Percentiles rank a stretch among this genome's conserved stretches.
These are phyloP conservation scores for Enteromius treurensis DNA, from an alignment of 2,797 vertebrate species.

Conservation along the genomic window DNA sequence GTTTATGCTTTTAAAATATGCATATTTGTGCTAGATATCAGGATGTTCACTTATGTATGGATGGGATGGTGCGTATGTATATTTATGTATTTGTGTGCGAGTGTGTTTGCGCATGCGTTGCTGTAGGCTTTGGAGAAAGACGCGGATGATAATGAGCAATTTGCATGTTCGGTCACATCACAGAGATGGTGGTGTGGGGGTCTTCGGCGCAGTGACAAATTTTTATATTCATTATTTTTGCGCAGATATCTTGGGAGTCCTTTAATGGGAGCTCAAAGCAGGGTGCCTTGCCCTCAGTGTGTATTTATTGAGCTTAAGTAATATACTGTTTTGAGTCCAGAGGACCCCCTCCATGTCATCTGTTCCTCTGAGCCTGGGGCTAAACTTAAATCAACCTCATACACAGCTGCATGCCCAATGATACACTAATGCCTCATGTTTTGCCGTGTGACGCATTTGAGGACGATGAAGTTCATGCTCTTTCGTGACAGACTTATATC, in stretches of 20 bases:
- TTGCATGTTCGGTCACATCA: slow-evolving; percentile 64
- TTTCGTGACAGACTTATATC: slow-evolving; percentile 2
- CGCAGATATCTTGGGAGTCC: slow-evolving; percentile 47
- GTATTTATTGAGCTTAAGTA: slow-evolving; percentile 61
- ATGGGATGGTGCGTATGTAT: slow-evolving; percentile 25
- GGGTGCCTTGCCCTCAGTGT: slow-evolving; percentile 43
- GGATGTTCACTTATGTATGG: background rate
- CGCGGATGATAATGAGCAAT: slow-evolving; percentile 60
- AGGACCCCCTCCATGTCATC: slow-evolving; percentile 52
- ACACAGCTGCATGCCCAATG: slow-evolving; percentile 53
- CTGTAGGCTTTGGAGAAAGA: slow-evolving; percentile 39
- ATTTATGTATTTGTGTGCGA: slow-evolving; percentile 27
- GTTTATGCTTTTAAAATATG: background rate
- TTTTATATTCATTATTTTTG: slow-evolving; percentile 60
- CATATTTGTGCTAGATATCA: background rate
- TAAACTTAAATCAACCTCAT: slow-evolving; percentile 16
- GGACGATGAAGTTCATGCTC: slow-evolving; percentile 19
- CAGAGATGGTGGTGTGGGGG: slow-evolving; percentile 49
- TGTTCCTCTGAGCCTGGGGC: slow-evolving; percentile 63
- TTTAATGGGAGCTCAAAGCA: slow-evolving; percentile 46
- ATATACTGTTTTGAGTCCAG: slow-evolving; percentile 58
- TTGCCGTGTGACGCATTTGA: slow-evolving; percentile 6
- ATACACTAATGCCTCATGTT: slow-evolving; percentile 13
- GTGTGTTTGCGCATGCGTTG: slow-evolving; percentile 42
- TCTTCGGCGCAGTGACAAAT: slow-evolving; percentile 49